Conservation (phyloP, 2,888 invertebrate species). For the Orthonychiurus folsomi region DNA sequence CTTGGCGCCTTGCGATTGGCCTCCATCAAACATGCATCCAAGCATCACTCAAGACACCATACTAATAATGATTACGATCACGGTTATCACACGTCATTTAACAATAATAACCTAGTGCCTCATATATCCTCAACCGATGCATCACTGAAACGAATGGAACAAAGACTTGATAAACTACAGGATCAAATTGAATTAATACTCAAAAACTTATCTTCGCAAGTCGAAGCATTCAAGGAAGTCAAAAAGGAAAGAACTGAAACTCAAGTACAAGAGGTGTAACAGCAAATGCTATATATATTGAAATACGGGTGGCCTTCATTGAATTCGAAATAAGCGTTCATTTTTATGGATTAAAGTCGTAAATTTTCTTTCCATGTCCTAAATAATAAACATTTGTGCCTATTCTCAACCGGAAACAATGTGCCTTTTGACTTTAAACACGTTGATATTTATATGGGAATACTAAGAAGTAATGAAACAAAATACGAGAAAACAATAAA, state of each 20-base stretch:
- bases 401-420: no score
- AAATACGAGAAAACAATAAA: no score
- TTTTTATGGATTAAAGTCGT: no score
- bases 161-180: slow-evolving; percentile 30
- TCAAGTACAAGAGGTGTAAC: no score
- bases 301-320: no score
- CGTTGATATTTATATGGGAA: no score
- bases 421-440: no score
- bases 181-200: slow-evolving; percentile 24
- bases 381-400: no score
- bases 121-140: slow-evolving; percentile 14
- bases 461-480: no score
- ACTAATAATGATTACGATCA: neutral
- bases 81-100: neutral
- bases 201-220: slow-evolving; percentile 12
- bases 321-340: no score
- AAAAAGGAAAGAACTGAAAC: neutral
- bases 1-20: slow-evolving; percentile 62
- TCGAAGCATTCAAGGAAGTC: slow-evolving; percentile 16
- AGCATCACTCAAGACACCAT: slow-evolving; percentile 12
- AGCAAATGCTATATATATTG: no score
- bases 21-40: slow-evolving; percentile 23
- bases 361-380: no score
- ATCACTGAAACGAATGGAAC: slow-evolving; percentile 25
- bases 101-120: neutral